Conservation (phyloP, 35 echinoderm and acorn worm genomes). For the Holothuria glaberrima region DNA sequence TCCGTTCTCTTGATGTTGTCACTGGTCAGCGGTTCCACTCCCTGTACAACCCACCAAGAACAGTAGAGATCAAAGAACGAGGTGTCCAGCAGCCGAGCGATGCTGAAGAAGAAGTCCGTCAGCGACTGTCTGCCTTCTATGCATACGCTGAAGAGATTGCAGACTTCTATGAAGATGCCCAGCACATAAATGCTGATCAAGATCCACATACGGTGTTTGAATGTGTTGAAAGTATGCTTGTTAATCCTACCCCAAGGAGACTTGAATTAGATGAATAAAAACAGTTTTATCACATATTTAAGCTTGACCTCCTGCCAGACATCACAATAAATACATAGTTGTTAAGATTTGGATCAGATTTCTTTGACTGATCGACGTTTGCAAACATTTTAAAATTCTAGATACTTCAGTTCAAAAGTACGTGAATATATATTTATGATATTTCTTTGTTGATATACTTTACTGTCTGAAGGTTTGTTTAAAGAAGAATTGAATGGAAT, state of each 20-base stretch:
- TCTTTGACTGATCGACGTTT: too few species aligned
- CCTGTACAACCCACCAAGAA: conserved; percentile 93
- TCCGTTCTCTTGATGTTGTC: conserved; percentile 80
- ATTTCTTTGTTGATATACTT: too few species aligned
- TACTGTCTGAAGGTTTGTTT: too few species aligned
- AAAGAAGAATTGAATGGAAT: too few species aligned
- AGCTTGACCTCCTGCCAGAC: too few species aligned
- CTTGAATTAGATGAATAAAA: conserved; percentile 55
- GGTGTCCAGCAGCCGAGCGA: conserved; percentile 74
- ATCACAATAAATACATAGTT: too few species aligned
- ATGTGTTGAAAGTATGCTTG: conserved; percentile 96
- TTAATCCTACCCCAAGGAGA: conserved; percentile 81
- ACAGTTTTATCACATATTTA: too few species aligned
- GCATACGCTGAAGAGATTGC: conserved; percentile 93
- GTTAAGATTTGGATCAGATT: too few species aligned
- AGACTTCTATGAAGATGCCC: conserved; percentile 88
- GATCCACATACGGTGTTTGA: conserved; percentile 99
- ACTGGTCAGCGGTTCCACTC: conserved; percentile 86
- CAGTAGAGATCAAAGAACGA: conserved; percentile 85
- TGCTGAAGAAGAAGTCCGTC: conserved; percentile 70
- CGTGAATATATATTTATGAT: too few species aligned
- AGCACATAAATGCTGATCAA: conserved; percentile 97
- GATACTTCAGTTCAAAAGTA: too few species aligned
- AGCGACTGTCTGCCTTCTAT: conserved; percentile 83
- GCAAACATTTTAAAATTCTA: too few species aligned